A percentile compares a stretch with the other conserved stretches of the same genome.
phyloP scores from a whole-genome alignment of 2,113 vertebrate genomes.

The Ammospiza caudacuta region DNA sequence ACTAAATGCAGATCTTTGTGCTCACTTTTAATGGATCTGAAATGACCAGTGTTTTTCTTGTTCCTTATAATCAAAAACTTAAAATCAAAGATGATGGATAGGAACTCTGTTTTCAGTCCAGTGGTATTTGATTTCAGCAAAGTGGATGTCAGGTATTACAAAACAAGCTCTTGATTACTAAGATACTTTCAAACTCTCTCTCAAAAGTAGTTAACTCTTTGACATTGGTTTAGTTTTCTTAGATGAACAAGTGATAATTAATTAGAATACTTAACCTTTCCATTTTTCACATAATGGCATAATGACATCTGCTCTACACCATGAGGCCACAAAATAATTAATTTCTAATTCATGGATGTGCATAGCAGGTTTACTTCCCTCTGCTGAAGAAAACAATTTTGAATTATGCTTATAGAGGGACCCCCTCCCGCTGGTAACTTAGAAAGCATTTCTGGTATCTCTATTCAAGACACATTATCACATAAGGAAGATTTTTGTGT shows the following conservation, averaged over 20 bases:
- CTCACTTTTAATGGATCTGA: background rate
- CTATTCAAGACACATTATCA: background rate
- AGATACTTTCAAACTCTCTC: background rate
- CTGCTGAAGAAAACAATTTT: background rate
- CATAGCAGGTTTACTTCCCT: background rate
- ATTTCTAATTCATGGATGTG: background rate
- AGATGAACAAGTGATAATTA: background rate
- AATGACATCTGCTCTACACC: background rate
- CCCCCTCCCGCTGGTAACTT: rapidly evolving
- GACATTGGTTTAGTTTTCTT: background rate
- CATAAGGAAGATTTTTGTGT: background rate
- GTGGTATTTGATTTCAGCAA: background rate
- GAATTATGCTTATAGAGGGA: background rate
- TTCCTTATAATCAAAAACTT: background rate
- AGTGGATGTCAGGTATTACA: background rate
- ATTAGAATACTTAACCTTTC: background rate
- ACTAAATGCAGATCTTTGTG: background rate
- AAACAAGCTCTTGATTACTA: background rate
- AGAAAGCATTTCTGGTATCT: background rate
- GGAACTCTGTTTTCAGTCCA: background rate
- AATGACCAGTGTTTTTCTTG: background rate
- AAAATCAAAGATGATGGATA: background rate
- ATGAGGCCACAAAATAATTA: background rate
- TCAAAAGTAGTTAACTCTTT: background rate
- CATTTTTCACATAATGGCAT: background rate